Evolutionary conservation across 2,797 vertebrate genomes (phyloP).

Genomic region (Sciurus carolinensis): DNA sequence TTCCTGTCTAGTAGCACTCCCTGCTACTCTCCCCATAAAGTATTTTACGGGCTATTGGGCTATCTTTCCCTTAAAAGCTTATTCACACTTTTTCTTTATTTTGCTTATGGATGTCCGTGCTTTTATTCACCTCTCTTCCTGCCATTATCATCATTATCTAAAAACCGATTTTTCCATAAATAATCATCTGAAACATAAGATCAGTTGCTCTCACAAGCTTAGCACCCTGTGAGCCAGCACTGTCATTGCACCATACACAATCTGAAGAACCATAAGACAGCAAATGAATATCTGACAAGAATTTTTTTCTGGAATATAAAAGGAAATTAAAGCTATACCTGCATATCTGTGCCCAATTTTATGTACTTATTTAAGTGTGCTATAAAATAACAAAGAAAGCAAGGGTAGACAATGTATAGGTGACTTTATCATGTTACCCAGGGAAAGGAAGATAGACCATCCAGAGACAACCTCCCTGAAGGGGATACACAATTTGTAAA

Average conservation of each 20-base stretch:
- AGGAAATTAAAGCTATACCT: conserved; percentile 22
- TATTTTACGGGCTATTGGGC: not conserved
- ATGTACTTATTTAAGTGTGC: not conserved
- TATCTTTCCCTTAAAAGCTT: not conserved
- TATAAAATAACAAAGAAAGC: not conserved
- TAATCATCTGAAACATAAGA: conserved; percentile 73
- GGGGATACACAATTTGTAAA: not conserved
- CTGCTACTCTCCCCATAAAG: not conserved
- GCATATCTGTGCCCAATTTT: conserved; percentile 25
- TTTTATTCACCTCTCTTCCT: conserved; percentile 23
- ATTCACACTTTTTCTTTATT: conserved; percentile 36
- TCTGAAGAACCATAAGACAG: conserved; percentile 50
- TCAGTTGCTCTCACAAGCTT: conserved; percentile 57
- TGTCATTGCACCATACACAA: conserved; percentile 39
- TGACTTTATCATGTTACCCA: not conserved
- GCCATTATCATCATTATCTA: conserved; percentile 21
- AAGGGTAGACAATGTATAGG: not conserved
- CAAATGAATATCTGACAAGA: conserved; percentile 67
- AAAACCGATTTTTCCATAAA: conserved; percentile 73
- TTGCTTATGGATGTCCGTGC: conserved; percentile 1
- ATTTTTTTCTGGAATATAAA: conserved; percentile 58
- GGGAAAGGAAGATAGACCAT: not conserved
- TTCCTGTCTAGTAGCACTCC: not conserved
- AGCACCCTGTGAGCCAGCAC: conserved; percentile 67
- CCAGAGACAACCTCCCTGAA: not conserved